These are phyloP conservation scores for Cryptoprocta ferox DNA, from an alignment of 2,797 vertebrate species.

Conservation along the genomic window DNA sequence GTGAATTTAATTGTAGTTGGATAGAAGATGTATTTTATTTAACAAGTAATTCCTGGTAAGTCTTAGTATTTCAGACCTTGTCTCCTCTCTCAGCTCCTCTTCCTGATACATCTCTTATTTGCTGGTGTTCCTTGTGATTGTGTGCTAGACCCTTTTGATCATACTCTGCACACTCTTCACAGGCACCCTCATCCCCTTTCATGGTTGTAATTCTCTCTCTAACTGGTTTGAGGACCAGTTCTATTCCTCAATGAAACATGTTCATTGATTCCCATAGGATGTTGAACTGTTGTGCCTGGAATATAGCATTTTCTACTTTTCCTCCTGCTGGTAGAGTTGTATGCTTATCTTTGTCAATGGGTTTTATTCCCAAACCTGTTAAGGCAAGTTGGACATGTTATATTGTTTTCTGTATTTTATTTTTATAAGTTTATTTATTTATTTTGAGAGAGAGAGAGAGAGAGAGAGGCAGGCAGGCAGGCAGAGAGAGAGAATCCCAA, in stretches of 20 bases:
- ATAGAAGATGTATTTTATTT: constrained; percentile 13
- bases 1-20: neutral
- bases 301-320: neutral
- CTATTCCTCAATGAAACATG: neutral
- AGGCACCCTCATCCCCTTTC: neutral
- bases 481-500: no score
- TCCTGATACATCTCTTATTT: neutral
- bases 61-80: neutral
- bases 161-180: neutral
- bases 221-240: neutral
- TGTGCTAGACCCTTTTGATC: neutral
- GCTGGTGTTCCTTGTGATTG: neutral
- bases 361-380: neutral
- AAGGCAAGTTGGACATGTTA: neutral
- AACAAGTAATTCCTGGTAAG: neutral
- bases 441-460: no score
- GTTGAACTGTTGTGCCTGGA: neutral
- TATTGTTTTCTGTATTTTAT: constrained; percentile 36
- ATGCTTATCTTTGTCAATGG: neutral
- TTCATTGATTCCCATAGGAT: neutral
- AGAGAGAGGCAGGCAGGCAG: no score
- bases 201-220: neutral
- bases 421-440: neutral
- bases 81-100: neutral
- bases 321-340: neutral